Evolutionary conservation across 2,113 vertebrate species (phyloP).

Genomic region (Notarius lentiginosus): DNA sequence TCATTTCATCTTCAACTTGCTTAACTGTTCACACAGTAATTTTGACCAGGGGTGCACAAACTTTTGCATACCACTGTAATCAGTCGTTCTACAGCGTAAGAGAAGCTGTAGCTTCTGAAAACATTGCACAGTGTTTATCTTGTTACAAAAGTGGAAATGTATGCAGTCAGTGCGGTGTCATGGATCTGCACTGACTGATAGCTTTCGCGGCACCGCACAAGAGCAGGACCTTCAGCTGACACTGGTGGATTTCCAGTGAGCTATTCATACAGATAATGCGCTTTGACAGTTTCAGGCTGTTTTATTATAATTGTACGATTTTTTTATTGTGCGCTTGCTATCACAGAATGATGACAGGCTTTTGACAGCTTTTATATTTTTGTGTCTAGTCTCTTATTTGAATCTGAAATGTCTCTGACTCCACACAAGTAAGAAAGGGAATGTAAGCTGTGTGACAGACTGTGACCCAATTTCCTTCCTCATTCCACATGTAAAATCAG

Average conservation of each 20-base stretch:
- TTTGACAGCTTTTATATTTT: not conserved
- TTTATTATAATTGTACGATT: slow-evolving; percentile 8
- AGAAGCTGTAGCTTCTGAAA: not conserved
- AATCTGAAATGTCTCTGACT: slow-evolving; percentile 13
- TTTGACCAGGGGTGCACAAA: too few relatives aligned
- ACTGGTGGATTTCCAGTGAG: not conserved
- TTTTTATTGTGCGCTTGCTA: not conserved
- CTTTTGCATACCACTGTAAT: too few relatives aligned
- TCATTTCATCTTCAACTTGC: too few relatives aligned
- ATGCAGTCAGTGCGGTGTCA: not conserved
- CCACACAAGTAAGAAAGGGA: slow-evolving; percentile 28
- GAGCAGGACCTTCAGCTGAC: not conserved
- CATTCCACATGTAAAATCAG: slow-evolving; percentile 40
- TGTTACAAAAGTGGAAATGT: slow-evolving; percentile 16
- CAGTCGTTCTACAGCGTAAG: not conserved
- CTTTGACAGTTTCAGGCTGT: not conserved
- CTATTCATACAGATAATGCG: not conserved
- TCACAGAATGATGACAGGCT: not conserved
- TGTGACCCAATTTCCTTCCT: slow-evolving; percentile 53
- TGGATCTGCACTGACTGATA: not conserved
- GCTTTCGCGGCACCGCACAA: not conserved
- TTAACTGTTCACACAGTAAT: too few relatives aligned
- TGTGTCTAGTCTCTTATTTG: not conserved
- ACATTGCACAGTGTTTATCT: not conserved
- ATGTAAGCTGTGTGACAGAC: slow-evolving; percentile 49